phyloP scores from a whole-genome alignment of 2,888 invertebrate genomes.

The Aethes cnicana region DNA sequence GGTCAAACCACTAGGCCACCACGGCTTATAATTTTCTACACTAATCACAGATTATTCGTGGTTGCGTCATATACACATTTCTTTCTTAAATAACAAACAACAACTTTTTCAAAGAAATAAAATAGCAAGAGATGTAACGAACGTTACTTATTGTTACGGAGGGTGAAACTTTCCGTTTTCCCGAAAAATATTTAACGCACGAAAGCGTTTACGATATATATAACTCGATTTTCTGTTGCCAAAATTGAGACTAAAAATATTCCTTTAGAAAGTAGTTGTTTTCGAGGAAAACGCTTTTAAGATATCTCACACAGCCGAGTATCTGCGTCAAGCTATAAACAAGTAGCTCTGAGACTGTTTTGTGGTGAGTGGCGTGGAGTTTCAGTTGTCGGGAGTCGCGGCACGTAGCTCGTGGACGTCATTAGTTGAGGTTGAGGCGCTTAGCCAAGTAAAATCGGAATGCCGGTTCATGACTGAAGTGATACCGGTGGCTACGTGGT shows the following conservation, averaged over 20 bases:
- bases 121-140: too few species aligned
- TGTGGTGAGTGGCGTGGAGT: constrained; percentile 19
- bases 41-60: not conserved
- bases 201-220: too few species aligned
- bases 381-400: constrained; percentile 32
- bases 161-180: too few species aligned
- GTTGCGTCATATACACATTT: constrained; percentile 2
- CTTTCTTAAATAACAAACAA: constrained; percentile 3
- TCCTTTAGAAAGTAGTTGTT: not conserved
- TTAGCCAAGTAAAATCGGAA: constrained; percentile 30
- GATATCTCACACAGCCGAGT: constrained; percentile 1
- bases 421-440: constrained; percentile 42
- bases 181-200: constrained; percentile 12
- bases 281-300: constrained; percentile 6
- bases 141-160: too few species aligned
- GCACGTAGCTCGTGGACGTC: constrained; percentile 39
- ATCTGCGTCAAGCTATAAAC: constrained; percentile 23
- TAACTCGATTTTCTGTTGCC: constrained; percentile 17
- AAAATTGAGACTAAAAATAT: constrained; percentile 15
- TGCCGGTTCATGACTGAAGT: constrained; percentile 27
- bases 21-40: too few species aligned
- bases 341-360: constrained; percentile 15
- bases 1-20: too few species aligned
- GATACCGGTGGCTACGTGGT: constrained; percentile 24
- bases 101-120: constrained; percentile 8